Percentiles rank a stretch among this genome's conserved stretches.
phyloP scores from a whole-genome alignment of 1,140 invertebrate genomes.

The Cepaea nemoralis region DNA sequence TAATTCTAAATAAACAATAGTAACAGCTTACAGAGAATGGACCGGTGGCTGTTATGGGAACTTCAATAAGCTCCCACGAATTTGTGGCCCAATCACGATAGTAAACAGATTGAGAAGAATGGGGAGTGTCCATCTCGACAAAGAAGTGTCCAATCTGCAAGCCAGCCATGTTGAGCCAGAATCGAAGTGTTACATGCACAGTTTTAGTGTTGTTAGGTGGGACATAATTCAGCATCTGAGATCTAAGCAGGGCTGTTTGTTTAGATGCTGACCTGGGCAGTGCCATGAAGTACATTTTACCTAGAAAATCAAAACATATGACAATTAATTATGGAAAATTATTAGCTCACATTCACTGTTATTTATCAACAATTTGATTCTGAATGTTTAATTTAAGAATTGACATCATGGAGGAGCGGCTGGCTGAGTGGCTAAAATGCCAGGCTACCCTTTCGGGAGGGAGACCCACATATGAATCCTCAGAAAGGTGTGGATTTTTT shows the following conservation, averaged over 20 bases:
- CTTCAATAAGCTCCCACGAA: background rate
- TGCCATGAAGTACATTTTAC: background rate
- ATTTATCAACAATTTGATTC: no score
- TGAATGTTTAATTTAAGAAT: no score
- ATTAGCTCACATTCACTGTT: background rate
- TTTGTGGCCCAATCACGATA: constrained; percentile 8
- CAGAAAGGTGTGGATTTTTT: no score
- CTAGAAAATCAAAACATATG: background rate
- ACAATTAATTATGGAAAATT: background rate
- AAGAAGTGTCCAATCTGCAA: background rate
- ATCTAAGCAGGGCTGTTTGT: background rate
- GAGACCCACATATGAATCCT: no score
- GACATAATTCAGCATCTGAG: background rate
- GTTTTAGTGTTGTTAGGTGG: background rate
- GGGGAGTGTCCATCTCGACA: background rate
- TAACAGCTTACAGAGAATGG: background rate
- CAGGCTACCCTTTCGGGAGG: no score
- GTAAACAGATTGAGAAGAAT: background rate
- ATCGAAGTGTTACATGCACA: background rate
- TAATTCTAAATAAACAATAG: background rate
- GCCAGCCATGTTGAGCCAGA: background rate
- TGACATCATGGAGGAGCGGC: no score
- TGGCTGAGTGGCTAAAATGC: no score
- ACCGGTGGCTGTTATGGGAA: background rate
- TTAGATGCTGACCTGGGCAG: background rate